Evolutionary conservation across 2,797 vertebrate genomes (phyloP).

Genomic region (Semaprochilodus insignis): DNA sequence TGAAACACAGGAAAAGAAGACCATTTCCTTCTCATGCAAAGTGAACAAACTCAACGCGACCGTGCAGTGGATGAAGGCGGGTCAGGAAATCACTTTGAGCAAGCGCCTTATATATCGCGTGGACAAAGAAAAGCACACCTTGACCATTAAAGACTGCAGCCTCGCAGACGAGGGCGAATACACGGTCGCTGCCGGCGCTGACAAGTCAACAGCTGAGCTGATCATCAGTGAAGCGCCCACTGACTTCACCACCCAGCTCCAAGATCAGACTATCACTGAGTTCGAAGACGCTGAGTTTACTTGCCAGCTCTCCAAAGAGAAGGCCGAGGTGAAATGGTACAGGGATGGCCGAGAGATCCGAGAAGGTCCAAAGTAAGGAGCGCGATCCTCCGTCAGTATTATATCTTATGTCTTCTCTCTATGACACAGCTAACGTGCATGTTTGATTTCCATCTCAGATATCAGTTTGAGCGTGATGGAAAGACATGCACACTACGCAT

Average conservation of each 20-base stretch:
- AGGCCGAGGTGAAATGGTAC: constrained; percentile 95
- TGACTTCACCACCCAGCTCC: constrained; percentile 89
- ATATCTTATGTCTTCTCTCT: background rate
- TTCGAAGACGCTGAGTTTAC: constrained; percentile 94
- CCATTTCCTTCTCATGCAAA: constrained; percentile 94
- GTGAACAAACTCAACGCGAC: constrained; percentile 91
- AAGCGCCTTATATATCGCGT: constrained; percentile 88
- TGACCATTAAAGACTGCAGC: constrained; percentile 93
- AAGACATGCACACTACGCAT: constrained; percentile 87
- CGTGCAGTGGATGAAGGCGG: constrained; percentile 91
- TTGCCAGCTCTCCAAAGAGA: constrained; percentile 94
- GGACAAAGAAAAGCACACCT: constrained; percentile 93
- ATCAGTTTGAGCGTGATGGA: constrained; percentile 91
- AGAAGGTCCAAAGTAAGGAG: constrained; percentile 91
- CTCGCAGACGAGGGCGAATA: constrained; percentile 96
- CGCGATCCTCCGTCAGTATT: constrained; percentile 19
- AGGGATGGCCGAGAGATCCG: constrained; percentile 94
- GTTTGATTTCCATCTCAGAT: constrained; percentile 72
- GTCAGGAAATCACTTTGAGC: constrained; percentile 86
- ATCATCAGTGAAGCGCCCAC: constrained; percentile 96
- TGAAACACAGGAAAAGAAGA: constrained; percentile 97
- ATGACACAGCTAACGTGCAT: background rate
- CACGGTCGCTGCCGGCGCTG: constrained; percentile 86
- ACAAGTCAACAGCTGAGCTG: constrained; percentile 91
- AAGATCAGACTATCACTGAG: constrained; percentile 94